A percentile compares a stretch with the other conserved stretches of the same genome.
phyloP scores from a whole-genome alignment of 1,140 invertebrate species.

The Aphelinus atriplicis region DNA sequence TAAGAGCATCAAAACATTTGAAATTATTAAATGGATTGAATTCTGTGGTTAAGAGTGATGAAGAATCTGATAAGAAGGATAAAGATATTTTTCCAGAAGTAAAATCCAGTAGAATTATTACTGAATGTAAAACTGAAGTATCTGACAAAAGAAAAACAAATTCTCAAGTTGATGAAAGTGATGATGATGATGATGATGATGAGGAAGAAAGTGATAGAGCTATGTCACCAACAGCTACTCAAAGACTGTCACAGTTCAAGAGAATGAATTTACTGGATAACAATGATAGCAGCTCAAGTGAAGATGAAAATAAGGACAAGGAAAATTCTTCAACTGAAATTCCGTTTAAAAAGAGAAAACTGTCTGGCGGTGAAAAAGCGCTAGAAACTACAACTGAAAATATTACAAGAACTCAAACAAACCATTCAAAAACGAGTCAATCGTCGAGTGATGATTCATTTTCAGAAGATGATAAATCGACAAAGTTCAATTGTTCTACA shows the following conservation, averaged over 20 bases:
- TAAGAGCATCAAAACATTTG: background rate
- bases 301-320: slow-evolving; percentile 11
- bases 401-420: background rate
- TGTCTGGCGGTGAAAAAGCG: background rate
- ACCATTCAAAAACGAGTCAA: background rate
- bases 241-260: slow-evolving; percentile 14
- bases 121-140: too few relatives aligned
- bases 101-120: background rate
- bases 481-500: background rate
- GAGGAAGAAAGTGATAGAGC: slow-evolving; percentile 4
- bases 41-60: background rate
- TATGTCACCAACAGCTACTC: background rate
- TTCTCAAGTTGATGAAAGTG: background rate
- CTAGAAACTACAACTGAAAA: background rate
- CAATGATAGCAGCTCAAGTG: slow-evolving; percentile 8
- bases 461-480: background rate
- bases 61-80: background rate
- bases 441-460: background rate
- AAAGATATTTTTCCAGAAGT: background rate
- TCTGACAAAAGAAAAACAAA: background rate
- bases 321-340: background rate
- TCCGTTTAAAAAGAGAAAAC: background rate
- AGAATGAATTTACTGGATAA: slow-evolving; percentile 18
- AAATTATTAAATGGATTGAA: background rate
- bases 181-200: background rate